Conservation (phyloP, 30 jellyfish, hydroid and myxozoan genomes). For the Chrysaora quinquecirrha region DNA sequence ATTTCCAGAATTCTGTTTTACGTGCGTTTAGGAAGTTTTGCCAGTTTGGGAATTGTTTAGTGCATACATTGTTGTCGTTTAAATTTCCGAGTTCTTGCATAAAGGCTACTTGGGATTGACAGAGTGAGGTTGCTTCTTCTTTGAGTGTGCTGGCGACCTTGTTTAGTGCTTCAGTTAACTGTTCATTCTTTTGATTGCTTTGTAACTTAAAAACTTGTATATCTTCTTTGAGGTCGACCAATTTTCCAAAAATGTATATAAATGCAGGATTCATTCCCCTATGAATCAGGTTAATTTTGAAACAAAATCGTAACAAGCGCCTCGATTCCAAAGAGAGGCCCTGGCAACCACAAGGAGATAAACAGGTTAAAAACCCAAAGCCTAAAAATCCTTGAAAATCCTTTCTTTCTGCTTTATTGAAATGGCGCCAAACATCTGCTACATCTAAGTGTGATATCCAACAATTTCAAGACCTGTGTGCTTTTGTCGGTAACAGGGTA, state of each 20-base stretch:
- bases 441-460: too few species aligned
- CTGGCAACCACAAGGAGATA: too few species aligned
- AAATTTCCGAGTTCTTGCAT: slow-evolving; percentile 5
- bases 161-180: not conserved
- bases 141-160: not conserved
- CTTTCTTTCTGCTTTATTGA: too few species aligned
- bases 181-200: not conserved
- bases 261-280: too few species aligned
- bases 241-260: not conserved
- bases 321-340: too few species aligned
- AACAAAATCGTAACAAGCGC: too few species aligned
- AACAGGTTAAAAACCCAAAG: too few species aligned
- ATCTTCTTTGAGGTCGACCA: slow-evolving; percentile 39
- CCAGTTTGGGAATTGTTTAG: slow-evolving; percentile 20
- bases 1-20: slow-evolving; percentile 22
- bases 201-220: not conserved
- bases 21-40: slow-evolving; percentile 18
- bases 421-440: too few species aligned
- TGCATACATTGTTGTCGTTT: slow-evolving; percentile 7
- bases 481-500: too few species aligned
- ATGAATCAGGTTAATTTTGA: too few species aligned
- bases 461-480: too few species aligned
- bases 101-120: slow-evolving; percentile 8
- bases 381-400: too few species aligned
- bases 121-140: slow-evolving; percentile 9